Evolutionary conservation across 2,113 vertebrate genomes (phyloP), one percentile per base, ranked within the genome.

Genomic region (Corynorhinus townsendii): DNA sequence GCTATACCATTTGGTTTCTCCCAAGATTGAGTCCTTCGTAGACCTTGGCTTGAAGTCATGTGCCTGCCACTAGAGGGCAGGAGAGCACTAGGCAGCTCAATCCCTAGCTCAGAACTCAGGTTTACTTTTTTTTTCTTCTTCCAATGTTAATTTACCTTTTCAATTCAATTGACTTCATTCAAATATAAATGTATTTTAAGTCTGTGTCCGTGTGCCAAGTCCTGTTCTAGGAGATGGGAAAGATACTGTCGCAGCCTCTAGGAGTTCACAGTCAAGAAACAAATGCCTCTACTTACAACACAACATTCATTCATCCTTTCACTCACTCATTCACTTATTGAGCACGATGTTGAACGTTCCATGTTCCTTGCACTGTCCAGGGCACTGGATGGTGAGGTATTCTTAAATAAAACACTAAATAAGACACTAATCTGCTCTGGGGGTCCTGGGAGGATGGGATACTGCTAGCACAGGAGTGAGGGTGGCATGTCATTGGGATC

Each of bases 371-470:
- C 5, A n/a, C 45, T 40, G 28, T 71, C 54, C 4, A 17, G 28
- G 8, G 20, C 91, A 19, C 62, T 24, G 45, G 15, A 35, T 3
- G 28, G 11, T 62, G 20, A 30, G 7, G 1, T 73, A 28, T 11
- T 40, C 14, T 64, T 86, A 24, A 85, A 64, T 59, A 47, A 62
- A 81, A 20, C 30, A 28, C 1, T 20, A n/a, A 14, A 40, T 40
- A 40, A 40, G 4, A 40, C 38, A 40, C 38, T 45, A 16, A 11
- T 66, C 19, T 2, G 56, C 19, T 2, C 28, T 69, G 6, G 6
- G 35, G 2, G 3, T 3, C 6, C 1, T 0, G 40, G 7, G 6
- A 77, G 22, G 4, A 26, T 86, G 10, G 77, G 52, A 8, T 9
- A 19, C 19, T 17, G 43, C 5, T 1, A 9, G 40, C 30, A 28